phyloP scores from a whole-genome alignment of 2,888 invertebrate genomes.

The Cheilosia scutellata region DNA sequence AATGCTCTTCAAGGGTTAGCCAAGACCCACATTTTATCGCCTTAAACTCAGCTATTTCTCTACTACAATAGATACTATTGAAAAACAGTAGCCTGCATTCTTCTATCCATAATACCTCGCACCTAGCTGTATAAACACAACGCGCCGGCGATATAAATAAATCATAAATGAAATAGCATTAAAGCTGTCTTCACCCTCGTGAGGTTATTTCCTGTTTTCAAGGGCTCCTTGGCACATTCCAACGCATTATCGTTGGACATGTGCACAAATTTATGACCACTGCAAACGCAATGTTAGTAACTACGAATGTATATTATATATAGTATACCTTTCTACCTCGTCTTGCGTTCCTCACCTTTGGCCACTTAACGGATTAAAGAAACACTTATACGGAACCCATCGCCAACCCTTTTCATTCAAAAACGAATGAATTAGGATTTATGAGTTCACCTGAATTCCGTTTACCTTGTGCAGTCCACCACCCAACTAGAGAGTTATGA shows the following conservation, averaged over 20 bases:
- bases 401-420: slow-evolving; percentile 67
- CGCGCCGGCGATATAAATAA: slow-evolving; percentile 62
- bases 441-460: slow-evolving; percentile 59
- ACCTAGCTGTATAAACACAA: slow-evolving; percentile 6
- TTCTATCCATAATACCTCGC: slow-evolving; percentile 18
- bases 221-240: slow-evolving; percentile 36
- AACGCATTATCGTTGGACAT: slow-evolving; percentile 69
- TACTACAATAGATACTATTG: slow-evolving; percentile 13
- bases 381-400: slow-evolving; percentile 71
- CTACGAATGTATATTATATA: not conserved
- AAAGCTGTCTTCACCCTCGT: slow-evolving; percentile 70
- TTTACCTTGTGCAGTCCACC: slow-evolving; percentile 21
- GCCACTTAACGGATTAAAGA: slow-evolving; percentile 75
- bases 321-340: not conserved
- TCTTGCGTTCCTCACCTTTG: slow-evolving; percentile 11
- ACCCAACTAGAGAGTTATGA: not conserved
- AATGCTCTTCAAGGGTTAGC: not conserved
- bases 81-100: slow-evolving; percentile 17
- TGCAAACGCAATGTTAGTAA: slow-evolving; percentile 68
- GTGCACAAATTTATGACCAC: slow-evolving; percentile 70
- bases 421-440: slow-evolving; percentile 67
- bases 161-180: slow-evolving; percentile 68
- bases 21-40: not conserved
- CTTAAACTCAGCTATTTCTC: slow-evolving; percentile 16
- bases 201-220: slow-evolving; percentile 61